These are phyloP conservation scores for Tenualosa ilisha DNA, from an alignment of 2,797 vertebrate genomes.

Conservation along the genomic window DNA sequence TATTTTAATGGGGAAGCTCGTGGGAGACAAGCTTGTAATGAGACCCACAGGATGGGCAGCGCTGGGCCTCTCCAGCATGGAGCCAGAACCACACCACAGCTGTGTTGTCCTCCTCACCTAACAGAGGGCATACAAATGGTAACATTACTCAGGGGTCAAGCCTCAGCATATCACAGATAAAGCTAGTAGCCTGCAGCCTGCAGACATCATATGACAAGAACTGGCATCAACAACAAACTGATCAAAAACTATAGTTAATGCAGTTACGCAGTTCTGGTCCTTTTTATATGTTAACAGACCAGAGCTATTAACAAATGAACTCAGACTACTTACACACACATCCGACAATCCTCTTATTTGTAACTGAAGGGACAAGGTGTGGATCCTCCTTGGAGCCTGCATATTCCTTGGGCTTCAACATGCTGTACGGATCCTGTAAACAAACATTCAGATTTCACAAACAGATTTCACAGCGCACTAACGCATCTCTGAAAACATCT, in stretches of 20 bases:
- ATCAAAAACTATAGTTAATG: not conserved
- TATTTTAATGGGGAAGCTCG: conserved; percentile 73
- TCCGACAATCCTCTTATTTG: conserved; percentile 84
- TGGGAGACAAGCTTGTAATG: conserved; percentile 85
- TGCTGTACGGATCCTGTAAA: conserved; percentile 83
- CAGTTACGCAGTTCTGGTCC: too few species aligned
- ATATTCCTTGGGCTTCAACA: conserved; percentile 80
- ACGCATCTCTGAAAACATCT: not conserved
- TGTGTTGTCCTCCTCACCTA: conserved; percentile 90
- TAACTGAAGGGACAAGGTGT: conserved; percentile 85
- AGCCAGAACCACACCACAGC: conserved; percentile 88
- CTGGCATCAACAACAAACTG: not conserved
- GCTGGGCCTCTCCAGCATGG: conserved; percentile 84
- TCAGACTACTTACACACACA: conserved; percentile 83
- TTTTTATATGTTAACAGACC: not conserved
- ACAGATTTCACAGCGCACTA: not conserved
- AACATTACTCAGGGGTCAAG: conserved; percentile 15
- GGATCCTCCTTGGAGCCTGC: conserved; percentile 86
- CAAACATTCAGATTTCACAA: not conserved
- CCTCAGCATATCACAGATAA: not conserved
- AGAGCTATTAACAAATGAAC: not conserved
- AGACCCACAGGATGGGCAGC: conserved; percentile 86
- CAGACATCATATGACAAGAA: not conserved
- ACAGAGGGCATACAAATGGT: not conserved
- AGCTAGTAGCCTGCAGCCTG: not conserved